Base-by-base conservation (phyloP, 2,113 vertebrate species). In the Chlorodrepanis virens region DNA sequence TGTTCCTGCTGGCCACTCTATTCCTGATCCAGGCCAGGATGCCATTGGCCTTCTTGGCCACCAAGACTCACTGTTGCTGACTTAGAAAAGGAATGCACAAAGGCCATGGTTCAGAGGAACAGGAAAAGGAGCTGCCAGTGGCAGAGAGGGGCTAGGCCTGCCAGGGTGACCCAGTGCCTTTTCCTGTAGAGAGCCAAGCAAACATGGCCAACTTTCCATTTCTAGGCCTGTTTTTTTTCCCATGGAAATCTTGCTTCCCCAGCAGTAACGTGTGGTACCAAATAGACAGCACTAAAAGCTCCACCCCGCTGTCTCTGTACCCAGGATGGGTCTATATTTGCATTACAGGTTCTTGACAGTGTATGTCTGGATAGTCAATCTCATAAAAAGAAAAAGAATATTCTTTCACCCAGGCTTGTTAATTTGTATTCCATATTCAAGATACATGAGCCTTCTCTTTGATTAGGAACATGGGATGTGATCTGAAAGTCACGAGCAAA, bases 1-100 rank as follows among this genome's bases (percentile, higher is more conserved):
- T 59, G n/a, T 14, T 25, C n/a, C 57, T 60, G 24, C 57, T 60
- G 35, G 57, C n/a, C n/a, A 12, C n/a, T 18, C 57, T 4, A 2
- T 27, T 37, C n/a, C n/a, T 60, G 57, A 37, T 2, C 5, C n/a
- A 59, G n/a, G 23, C n/a, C n/a, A 37, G 57, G 57, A 8, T 35
- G 57, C 15, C 15, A 0, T 25, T 25, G n/a, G 57, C 57, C n/a
- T 37, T 59, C 57, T 59, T 37, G 57, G 57, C 15, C 23, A 12
- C n/a, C 57, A 37, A 2, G 44, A 21, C 25, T 59, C 0, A 0
- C 44, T 0, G 0, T 27, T 0, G 1, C 25, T 77, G 22, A 27
- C 31, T 60, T 44, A 44, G 44, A 59, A 37, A 17, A 37, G 0
- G 0, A 31, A 52, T 33, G 10, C 27, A 44, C 21, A 37, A 59